Evolutionary conservation across 2,888 invertebrate genomes (phyloP).

Genomic region (Drosophila picticornis): DNA sequence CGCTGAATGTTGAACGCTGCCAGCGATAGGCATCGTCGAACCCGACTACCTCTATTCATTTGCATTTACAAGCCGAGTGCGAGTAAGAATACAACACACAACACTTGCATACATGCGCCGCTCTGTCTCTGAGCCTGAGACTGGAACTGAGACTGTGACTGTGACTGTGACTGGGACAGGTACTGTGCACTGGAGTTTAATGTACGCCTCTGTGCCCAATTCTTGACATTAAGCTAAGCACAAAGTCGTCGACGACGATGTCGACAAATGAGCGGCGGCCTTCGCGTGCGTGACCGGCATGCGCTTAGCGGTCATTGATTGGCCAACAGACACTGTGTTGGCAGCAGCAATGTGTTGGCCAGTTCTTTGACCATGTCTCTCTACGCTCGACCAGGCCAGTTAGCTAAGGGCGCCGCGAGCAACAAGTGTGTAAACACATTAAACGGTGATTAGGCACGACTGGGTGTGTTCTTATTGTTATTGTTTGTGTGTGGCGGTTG

Average conservation of each 20-base stretch:
- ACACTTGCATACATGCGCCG: conserved; percentile 40
- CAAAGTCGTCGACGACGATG: conserved; percentile 5
- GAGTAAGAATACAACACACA: conserved; percentile 6
- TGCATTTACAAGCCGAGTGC: conserved; percentile 52
- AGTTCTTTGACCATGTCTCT: conserved; percentile 61
- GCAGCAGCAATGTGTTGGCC: conserved; percentile 38
- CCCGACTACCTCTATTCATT: conserved; percentile 42
- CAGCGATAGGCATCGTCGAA: conserved; percentile 57
- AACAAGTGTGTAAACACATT: conserved; percentile 79
- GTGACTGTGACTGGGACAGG: conserved; percentile 2
- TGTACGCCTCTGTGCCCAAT: conserved; percentile 70
- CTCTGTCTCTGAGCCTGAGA: conserved; percentile 32
- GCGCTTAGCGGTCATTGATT: conserved; percentile 79
- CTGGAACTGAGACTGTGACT: conserved; percentile 15
- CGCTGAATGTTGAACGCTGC: conserved; percentile 23
- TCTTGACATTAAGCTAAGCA: conserved; percentile 47
- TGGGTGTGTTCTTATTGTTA: conserved; percentile 19
- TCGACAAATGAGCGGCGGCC: conserved; percentile 71
- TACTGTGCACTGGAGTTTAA: conserved; percentile 53
- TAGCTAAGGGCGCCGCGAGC: conserved; percentile 73
- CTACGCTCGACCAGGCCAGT: conserved; percentile 40
- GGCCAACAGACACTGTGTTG: conserved; percentile 41
- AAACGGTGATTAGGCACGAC: conserved; percentile 72
- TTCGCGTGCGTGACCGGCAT: conserved; percentile 83
- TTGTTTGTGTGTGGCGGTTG: conserved; percentile 15